Conservation (phyloP, 2,888 invertebrate genomes). For the Polyploca ridens region DNA sequence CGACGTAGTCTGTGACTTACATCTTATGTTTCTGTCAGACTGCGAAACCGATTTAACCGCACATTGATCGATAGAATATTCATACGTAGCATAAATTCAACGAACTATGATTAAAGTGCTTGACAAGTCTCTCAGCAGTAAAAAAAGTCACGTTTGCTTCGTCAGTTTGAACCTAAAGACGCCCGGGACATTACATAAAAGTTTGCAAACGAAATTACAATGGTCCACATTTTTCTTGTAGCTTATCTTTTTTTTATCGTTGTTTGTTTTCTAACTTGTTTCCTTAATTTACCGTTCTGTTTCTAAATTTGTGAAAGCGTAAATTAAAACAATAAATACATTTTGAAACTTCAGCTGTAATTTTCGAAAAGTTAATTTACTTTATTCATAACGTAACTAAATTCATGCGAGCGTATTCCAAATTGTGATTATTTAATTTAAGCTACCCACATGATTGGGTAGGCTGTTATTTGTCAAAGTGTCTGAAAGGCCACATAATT, state of each 20-base stretch:
- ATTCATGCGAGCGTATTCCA: neutral
- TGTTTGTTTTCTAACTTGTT: conserved; percentile 50
- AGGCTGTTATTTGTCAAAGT: conserved; percentile 7
- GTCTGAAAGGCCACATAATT: conserved; percentile 6
- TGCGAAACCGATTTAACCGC: too few relatives aligned
- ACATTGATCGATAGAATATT: too few relatives aligned
- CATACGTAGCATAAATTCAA: neutral
- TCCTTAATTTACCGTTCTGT: conserved; percentile 40
- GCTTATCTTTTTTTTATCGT: conserved; percentile 49
- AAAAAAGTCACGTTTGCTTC: conserved; percentile 19
- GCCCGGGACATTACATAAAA: conserved; percentile 43
- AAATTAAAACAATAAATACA: conserved; percentile 13
- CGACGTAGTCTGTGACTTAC: too few relatives aligned
- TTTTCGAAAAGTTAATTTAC: conserved; percentile 3
- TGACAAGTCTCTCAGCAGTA: neutral
- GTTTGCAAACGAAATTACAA: conserved; percentile 56
- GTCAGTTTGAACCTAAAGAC: conserved; percentile 27
- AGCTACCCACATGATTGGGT: conserved; percentile 11
- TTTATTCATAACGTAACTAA: conserved; percentile 5
- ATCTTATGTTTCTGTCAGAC: too few relatives aligned
- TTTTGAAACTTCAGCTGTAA: conserved; percentile 11
- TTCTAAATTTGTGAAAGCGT: conserved; percentile 11
- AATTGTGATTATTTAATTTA: conserved; percentile 10
- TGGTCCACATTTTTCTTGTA: conserved; percentile 45
- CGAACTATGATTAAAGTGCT: neutral